These are phyloP conservation scores for Grammomys dolichurus DNA, from an alignment of 2,113 vertebrate genomes.

Conservation along the genomic window DNA sequence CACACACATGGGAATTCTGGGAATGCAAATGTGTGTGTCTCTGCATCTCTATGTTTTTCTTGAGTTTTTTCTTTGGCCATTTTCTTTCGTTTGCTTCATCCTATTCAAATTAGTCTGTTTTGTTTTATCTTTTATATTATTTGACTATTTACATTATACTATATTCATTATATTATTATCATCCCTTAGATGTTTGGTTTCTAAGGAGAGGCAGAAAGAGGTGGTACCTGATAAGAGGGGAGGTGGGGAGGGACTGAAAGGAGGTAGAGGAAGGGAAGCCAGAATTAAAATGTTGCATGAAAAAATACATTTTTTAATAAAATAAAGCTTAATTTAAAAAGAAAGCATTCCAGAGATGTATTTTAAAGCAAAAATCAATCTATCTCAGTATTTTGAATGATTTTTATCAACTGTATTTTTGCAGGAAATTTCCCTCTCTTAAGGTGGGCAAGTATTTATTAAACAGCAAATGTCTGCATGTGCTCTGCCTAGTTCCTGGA, in stretches of 20 bases:
- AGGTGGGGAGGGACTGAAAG: background rate
- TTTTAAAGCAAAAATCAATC: background rate
- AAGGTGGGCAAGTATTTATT: background rate
- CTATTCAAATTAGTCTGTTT: background rate
- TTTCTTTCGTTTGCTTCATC: background rate
- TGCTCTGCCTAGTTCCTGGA: background rate
- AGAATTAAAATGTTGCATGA: background rate
- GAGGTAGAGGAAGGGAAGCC: background rate
- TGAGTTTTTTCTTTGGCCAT: background rate
- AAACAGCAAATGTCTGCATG: too few species aligned
- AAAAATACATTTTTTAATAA: background rate
- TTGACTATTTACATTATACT: background rate
- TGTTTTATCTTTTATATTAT: background rate
- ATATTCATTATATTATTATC: background rate
- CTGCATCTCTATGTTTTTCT: background rate
- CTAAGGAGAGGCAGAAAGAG: background rate
- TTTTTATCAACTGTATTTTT: background rate
- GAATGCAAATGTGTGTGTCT: background rate
- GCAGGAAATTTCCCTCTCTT: background rate
- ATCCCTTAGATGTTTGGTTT: background rate
- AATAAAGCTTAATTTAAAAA: background rate
- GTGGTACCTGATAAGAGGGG: background rate
- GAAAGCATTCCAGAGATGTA: background rate
- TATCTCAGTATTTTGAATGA: background rate
- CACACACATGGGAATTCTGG: background rate